Base-by-base conservation (phyloP, 2,113 vertebrate species). In the Hemiscyllium ocellatum region DNA sequence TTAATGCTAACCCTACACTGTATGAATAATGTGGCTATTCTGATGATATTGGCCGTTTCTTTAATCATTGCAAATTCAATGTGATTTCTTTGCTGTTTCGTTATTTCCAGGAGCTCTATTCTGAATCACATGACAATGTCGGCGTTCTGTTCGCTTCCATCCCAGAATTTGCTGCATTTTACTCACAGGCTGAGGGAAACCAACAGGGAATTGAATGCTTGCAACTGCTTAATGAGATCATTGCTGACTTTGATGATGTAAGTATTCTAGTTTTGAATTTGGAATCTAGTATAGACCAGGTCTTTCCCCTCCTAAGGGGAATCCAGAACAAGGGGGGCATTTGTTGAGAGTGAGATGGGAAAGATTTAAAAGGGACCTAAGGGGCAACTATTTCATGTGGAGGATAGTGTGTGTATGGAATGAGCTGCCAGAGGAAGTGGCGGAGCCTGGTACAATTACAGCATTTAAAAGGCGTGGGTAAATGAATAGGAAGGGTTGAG, bases 221-320 rank as follows among this genome's bases (percentile, higher is more conserved):
- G 33, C 56, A 65, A 33, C 89, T 91, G 56, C 89, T 91, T 2
- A 91, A 91, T 66, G 89, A 91, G 89, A 91, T 91, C 61, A 91
- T 91, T 20, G 89, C 89, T 19, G 89, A 91, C 33, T 91, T 91
- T 37, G 89, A 91, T 66, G 56, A 91, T 33, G 89, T 91, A n/a
- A 17, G 78, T 76, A 76, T 37, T n/a, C 29, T 37, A 37, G 29
- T 3, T 13, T n/a, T 47, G 76, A 42, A 37, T 83, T 15, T 17
- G n/a, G 19, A 42, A 13, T 10, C 56, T 61, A 1, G 12, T 61
- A 61, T 61, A 47, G 42, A 47, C 42, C 0, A 47, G 42, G 42
- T 47, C 42, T 47, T 47, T 1, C 42, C 42, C 42, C 42, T 47
- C 42, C 0, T 47, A 1, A 47, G 42, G 42, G 42, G 42, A 47